Conservation (phyloP, 2,113 vertebrate genomes). For the Sterrhoptilus dennistouni region DNA sequence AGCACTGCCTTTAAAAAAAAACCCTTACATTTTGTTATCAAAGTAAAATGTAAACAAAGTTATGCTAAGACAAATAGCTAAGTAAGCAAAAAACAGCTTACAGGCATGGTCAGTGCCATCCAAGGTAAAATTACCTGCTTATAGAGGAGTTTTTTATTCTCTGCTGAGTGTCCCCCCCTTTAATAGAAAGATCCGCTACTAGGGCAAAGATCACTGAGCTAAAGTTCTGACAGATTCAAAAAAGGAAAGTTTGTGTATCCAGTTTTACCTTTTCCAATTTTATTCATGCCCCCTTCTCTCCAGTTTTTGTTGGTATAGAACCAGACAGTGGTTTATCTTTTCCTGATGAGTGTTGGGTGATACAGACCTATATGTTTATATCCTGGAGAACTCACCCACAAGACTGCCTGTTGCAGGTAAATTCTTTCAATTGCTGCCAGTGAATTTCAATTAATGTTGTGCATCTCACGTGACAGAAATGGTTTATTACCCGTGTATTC, state of each 20-base stretch:
- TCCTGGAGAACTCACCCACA: neutral
- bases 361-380: neutral
- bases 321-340: neutral
- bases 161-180: too few species aligned
- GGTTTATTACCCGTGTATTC: neutral
- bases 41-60: neutral
- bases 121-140: neutral
- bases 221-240: neutral
- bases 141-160: neutral
- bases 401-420: neutral
- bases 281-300: neutral
- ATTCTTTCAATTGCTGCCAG: neutral
- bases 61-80: neutral
- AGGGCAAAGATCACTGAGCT: neutral
- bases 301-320: neutral
- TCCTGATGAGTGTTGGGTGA: neutral
- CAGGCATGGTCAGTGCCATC: accelerated
- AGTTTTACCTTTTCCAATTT: neutral
- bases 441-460: neutral
- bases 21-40: neutral
- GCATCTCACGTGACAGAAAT: neutral
- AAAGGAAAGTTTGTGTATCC: neutral
- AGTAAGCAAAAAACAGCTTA: neutral
- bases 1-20: neutral
- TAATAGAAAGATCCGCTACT: neutral